Evolutionary conservation across 2,113 vertebrate species (phyloP).

Genomic region (Amblyornis subalaris): DNA sequence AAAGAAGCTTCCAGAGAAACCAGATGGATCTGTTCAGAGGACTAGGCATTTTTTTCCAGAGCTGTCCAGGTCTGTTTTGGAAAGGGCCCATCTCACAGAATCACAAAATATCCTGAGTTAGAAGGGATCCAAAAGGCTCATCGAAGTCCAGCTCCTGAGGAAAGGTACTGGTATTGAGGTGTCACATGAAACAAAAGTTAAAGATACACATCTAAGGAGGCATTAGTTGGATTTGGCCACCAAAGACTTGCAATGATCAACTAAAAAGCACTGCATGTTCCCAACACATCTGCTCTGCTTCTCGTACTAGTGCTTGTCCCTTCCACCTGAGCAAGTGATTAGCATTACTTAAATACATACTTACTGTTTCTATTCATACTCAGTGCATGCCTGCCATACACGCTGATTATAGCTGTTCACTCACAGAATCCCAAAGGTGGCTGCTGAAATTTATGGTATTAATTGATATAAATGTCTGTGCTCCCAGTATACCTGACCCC

Average conservation of each 20-base stretch:
- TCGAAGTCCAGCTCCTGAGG: accelerated
- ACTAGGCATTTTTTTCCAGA: neutral
- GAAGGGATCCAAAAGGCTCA: neutral
- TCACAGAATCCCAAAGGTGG: neutral
- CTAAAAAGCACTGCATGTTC: neutral
- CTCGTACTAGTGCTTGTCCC: neutral
- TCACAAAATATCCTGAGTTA: neutral
- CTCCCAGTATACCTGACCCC: accelerated
- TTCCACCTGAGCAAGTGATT: neutral
- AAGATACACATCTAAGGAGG: neutral
- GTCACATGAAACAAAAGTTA: neutral
- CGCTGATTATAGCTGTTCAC: neutral
- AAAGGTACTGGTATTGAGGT: neutral
- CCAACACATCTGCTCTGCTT: neutral
- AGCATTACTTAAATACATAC: neutral
- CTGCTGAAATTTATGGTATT: neutral
- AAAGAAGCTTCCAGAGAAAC: neutral
- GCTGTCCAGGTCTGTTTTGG: neutral
- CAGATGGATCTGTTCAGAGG: neutral
- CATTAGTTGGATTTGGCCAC: neutral
- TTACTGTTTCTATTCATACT: neutral
- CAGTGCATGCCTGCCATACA: neutral
- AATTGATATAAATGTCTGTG: neutral
- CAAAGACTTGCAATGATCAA: neutral
- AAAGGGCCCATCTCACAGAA: neutral